These are phyloP conservation scores for Hylaeus anthracinus DNA, from an alignment of 1,140 invertebrate genomes.

Conservation along the genomic window DNA sequence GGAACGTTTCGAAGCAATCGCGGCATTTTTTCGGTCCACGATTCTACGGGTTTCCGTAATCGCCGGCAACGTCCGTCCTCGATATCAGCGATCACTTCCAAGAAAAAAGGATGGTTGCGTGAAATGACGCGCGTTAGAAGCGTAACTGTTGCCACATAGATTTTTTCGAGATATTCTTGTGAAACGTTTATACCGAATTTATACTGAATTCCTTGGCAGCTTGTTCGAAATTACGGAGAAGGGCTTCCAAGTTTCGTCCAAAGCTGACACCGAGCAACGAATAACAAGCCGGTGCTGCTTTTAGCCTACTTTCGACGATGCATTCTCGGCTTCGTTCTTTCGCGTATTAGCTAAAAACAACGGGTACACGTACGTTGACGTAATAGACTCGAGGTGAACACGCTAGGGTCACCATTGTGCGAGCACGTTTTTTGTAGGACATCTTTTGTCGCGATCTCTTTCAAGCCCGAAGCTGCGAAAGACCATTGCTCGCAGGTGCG, in stretches of 20 bases:
- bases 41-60: constrained; percentile 35
- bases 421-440: constrained; percentile 23
- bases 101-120: neutral
- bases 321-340: neutral
- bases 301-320: constrained; percentile 15
- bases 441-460: constrained; percentile 45
- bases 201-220: too few relatives aligned
- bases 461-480: constrained; percentile 36
- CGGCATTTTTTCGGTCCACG: neutral
- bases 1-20: neutral
- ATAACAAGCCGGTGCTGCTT: constrained; percentile 6
- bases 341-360: neutral
- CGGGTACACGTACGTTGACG: neutral
- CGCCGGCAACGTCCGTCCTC: constrained; percentile 43
- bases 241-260: neutral
- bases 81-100: constrained; percentile 28
- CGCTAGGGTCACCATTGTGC: neutral
- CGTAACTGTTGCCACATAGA: too few relatives aligned
- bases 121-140: too few relatives aligned
- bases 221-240: too few relatives aligned
- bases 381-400: neutral
- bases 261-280: neutral
- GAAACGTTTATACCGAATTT: too few relatives aligned
- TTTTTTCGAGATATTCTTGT: too few relatives aligned
- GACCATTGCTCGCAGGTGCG: constrained; percentile 22